Base-by-base conservation (phyloP, 2,888 invertebrate species). In the Heterodera filipjevi region DNA sequence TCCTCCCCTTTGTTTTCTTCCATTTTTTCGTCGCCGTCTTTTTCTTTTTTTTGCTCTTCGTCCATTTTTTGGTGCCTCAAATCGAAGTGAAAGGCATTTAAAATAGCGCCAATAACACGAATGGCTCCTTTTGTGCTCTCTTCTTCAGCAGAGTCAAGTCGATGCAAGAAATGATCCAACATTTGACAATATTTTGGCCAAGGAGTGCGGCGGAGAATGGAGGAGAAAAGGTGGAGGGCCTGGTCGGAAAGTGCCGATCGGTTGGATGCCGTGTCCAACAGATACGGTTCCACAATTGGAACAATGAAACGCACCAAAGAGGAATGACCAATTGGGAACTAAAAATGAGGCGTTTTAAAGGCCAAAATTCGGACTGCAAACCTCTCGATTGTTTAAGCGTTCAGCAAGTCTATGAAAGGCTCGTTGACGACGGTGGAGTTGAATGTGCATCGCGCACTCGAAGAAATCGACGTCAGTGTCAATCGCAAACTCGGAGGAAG, bases 21-120 rank as follows among this genome's bases (percentile, higher is more conserved):
- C 2, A 70, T 78, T 39, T 82, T 81, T 16, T 71, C 76, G 22
- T 77, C 66, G 8, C 74, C 71, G 14, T 76, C 73, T 10, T 73
- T 75, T 16, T 46, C 35, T 59, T 19, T 59, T 59, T 32, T 16
- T 16, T n/a, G 27, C n/a, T 64, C 16, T 27, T 33, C 59, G n/a
- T 3, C 1, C 14, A 53, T 33, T 39, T 66, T 5, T 22, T 16
- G 30, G 19, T 68, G 71, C 27, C 66, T 32, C 66, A 96, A 91
- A 91, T 96, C 94, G 90, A 94, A 97, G 90, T 96, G 96, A 89
- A 96, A 97, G 0, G 94, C 93, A 89, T 96, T 95, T 82, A 97
- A 91, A 81, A 97, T 93, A 0, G 93, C 92, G 5, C 90, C 90
- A 64, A 91, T 85, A 22, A 91, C 87, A 82, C 87, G 84, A 66